phyloP scores from a whole-genome alignment of 2,797 vertebrate genomes.

The Brotula barbata region DNA sequence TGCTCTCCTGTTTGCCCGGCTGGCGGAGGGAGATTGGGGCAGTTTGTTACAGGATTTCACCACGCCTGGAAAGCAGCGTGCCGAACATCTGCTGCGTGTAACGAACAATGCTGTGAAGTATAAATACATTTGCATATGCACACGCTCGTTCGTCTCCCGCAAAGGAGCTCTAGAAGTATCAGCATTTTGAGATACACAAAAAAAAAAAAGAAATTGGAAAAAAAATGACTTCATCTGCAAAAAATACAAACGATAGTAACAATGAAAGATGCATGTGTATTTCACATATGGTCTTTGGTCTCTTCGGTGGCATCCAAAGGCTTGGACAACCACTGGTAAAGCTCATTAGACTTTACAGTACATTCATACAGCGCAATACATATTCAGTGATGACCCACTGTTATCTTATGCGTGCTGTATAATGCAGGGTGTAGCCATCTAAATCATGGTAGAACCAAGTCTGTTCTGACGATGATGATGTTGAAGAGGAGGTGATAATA shows the following conservation, averaged over 20 bases:
- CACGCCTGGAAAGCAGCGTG: conserved; percentile 34
- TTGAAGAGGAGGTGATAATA: no score
- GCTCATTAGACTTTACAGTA: conserved; percentile 6
- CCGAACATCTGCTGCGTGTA: conserved; percentile 69
- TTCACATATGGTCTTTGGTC: conserved; percentile 18
- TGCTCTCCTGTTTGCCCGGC: conserved; percentile 69
- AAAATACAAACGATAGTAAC: conserved; percentile 27
- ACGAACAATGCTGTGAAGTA: conserved; percentile 61
- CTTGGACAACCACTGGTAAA: not conserved
- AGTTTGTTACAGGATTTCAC: conserved; percentile 58
- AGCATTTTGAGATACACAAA: conserved; percentile 45
- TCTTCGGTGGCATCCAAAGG: not conserved
- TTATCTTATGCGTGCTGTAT: no score
- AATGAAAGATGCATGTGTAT: conserved; percentile 32
- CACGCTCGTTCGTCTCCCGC: conserved; percentile 31
- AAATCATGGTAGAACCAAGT: no score
- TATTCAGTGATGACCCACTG: no score
- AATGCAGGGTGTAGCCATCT: no score
- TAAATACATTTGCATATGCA: conserved; percentile 72
- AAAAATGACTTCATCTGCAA: conserved; percentile 27
- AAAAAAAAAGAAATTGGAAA: conserved; percentile 5
- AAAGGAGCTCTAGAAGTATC: conserved; percentile 45
- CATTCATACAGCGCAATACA: not conserved
- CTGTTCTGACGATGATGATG: no score
- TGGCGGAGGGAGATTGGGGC: conserved; percentile 47